Percentiles rank a stretch among this genome's conserved stretches.
These are phyloP conservation scores for Caloenas nicobarica DNA, from an alignment of 2,113 vertebrate species.

Conservation along the genomic window DNA sequence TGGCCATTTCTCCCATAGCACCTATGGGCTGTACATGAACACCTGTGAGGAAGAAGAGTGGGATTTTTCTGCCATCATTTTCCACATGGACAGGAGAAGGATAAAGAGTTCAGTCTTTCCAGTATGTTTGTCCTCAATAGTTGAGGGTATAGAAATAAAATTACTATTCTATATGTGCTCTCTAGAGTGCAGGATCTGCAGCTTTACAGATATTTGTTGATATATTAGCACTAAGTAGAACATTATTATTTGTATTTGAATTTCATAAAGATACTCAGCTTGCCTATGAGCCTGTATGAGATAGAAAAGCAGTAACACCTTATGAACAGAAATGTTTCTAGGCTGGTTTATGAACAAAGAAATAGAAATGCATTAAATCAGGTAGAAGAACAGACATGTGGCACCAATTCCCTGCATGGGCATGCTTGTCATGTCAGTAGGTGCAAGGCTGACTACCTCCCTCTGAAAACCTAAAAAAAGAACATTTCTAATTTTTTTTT, in stretches of 20 bases:
- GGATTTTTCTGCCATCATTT: background rate
- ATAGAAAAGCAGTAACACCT: background rate
- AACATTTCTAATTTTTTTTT: background rate
- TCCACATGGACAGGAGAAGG: accelerated
- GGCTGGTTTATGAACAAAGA: background rate
- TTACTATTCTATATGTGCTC: background rate
- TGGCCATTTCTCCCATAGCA: background rate
- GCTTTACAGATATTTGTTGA: background rate
- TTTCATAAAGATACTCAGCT: background rate
- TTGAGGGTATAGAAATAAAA: background rate
- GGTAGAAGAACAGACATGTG: background rate
- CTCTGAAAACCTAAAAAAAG: background rate
- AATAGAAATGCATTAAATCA: background rate
- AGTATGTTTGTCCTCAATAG: accelerated
- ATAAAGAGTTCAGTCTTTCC: background rate
- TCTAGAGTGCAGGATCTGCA: background rate
- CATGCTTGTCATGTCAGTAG: no score
- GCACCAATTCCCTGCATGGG: background rate
- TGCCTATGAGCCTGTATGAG: background rate
- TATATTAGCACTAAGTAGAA: background rate
- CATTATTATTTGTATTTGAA: background rate
- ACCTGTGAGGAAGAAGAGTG: background rate
- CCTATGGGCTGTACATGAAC: background rate
- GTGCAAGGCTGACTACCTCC: accelerated
- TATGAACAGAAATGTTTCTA: background rate